Evolutionary conservation across 2,888 invertebrate genomes (phyloP).

Genomic region (Drepana falcataria): DNA sequence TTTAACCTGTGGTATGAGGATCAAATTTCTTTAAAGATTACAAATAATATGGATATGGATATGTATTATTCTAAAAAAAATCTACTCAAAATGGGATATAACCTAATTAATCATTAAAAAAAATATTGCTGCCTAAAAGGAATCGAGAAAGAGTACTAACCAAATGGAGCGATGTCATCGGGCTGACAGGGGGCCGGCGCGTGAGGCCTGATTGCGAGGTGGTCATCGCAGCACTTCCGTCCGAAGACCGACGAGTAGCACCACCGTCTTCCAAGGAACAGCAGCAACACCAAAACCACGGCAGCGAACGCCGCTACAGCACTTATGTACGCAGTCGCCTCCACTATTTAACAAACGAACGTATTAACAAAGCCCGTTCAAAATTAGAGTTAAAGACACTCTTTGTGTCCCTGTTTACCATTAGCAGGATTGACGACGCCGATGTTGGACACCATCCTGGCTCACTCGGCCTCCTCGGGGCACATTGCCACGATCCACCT

Average conservation of each 20-base stretch:
- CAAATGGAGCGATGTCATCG: conserved; percentile 66
- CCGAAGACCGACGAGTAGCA: conserved; percentile 59
- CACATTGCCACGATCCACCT: conserved; percentile 24
- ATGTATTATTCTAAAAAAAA: background rate
- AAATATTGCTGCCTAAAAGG: no score
- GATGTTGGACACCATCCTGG: conserved; percentile 68
- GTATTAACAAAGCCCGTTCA: conserved; percentile 12
- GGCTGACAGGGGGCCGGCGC: conserved; percentile 52
- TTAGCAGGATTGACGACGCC: conserved; percentile 61
- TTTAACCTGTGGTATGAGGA: no score
- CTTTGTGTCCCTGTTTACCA: conserved; percentile 51
- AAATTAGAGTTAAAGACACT: conserved; percentile 5
- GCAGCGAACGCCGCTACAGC: conserved; percentile 91
- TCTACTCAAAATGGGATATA: no score
- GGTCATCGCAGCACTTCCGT: conserved; percentile 65
- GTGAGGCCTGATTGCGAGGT: conserved; percentile 62
- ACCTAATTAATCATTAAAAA: no score
- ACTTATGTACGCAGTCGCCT: conserved; percentile 93
- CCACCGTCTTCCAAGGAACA: conserved; percentile 91
- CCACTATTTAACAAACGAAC: conserved; percentile 75
- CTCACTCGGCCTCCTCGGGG: conserved; percentile 29
- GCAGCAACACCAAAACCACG: conserved; percentile 88
- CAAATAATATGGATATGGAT: no score
- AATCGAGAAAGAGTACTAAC: conserved; percentile 46
- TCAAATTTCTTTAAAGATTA: no score